Evolutionary conservation across 2,888 invertebrate genomes (phyloP), one percentile per base, ranked within the genome.

Genomic region (Polymixis flavicincta): DNA sequence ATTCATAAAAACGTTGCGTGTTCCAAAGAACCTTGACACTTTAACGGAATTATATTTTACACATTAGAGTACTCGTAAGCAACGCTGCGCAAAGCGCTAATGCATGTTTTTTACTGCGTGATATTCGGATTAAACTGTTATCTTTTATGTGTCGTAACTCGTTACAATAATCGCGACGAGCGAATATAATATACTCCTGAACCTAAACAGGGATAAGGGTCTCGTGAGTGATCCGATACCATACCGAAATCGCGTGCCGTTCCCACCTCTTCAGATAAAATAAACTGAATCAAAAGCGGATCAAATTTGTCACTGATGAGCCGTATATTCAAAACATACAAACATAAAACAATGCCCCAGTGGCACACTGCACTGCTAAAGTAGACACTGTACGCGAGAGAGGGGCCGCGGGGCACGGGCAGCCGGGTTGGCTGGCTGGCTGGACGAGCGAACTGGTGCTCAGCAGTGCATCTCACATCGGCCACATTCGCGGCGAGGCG

Each of bases 121-220:
- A 94, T 95, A 93, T 94, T 92, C 88, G 93, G 94, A 95, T 95
- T 95, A 95, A 92, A 92, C 90, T 93, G 94, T 95, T 96, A 96
- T 95, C 95, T 95, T 74, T 69, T 88, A 87, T 90, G 84, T 93
- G 92, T 93, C 91, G 92, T 94, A 93, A 93, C 92, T 93, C 90
- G 91, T 92, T 92, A 92, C 91, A 90, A 92, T 91, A 91, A 93
- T 92, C 92, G 91, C 89, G 85, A 85, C 89, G 87, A 89, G 89
- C 88, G 88, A 89, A 89, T 86, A 89, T 90, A 86, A 87, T 88
- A 87, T 90, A 89, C 86, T 89, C 84, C 88, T 88, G 87, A 90
- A 88, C 85, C 85, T 79, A 80, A 82, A 90, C 61, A 75, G 75
- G 82, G 85, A 78, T 78, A 89, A 86, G 85, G 86, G 86, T 89